phyloP scores from a whole-genome alignment of 1,140 invertebrate genomes.

The Drosophila nikananu region DNA sequence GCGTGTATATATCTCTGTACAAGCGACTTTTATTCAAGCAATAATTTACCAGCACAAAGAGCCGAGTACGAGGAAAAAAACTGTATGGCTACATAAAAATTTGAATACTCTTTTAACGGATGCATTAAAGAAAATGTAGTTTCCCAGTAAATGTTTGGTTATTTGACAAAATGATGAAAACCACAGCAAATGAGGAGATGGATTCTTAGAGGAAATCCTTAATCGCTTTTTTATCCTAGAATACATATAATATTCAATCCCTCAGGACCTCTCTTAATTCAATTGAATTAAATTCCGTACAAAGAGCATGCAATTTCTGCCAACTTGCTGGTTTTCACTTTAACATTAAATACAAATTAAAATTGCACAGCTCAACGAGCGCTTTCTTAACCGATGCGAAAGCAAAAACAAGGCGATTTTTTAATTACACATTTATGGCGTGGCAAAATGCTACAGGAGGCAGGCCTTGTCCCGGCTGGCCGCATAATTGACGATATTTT shows the following conservation, averaged over 20 bases:
- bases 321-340: constrained; percentile 24
- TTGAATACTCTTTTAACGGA: constrained; percentile 39
- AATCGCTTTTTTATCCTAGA: neutral
- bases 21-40: constrained; percentile 71
- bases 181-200: no score
- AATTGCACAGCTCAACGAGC: constrained; percentile 46
- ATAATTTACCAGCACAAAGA: constrained; percentile 62
- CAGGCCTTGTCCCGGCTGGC: constrained; percentile 26
- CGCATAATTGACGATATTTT: constrained; percentile 43
- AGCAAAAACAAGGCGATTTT: constrained; percentile 49
- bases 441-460: constrained; percentile 26
- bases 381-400: constrained; percentile 12
- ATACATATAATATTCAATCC: neutral
- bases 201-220: no score
- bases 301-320: constrained; percentile 15
- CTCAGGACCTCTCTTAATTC: neutral
- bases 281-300: neutral
- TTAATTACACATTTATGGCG: constrained; percentile 77
- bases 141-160: neutral
- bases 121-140: constrained; percentile 2
- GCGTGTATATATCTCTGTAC: constrained; percentile 21
- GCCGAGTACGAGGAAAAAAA: neutral
- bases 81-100: constrained; percentile 28
- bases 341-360: constrained; percentile 63
- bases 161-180: neutral